Percentiles rank a stretch among this genome's conserved stretches.
Evolutionary conservation across 35 echinoderm and acorn worm genomes (phyloP).

Genomic region (Patiria miniata): DNA sequence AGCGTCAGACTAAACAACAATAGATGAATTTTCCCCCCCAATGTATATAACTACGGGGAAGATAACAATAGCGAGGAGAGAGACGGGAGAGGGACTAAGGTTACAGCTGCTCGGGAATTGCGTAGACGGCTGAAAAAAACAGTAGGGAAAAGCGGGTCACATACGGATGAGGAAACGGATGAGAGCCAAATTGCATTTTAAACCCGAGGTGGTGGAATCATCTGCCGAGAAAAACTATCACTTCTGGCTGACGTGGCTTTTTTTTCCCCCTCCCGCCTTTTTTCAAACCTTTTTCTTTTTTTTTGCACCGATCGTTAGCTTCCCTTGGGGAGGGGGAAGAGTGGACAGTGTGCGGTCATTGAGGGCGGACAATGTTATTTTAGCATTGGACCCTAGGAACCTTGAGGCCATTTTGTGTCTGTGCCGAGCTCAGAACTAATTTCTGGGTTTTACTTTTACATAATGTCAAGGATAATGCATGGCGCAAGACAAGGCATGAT

Average conservation of each 20-base stretch:
- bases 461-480: background rate
- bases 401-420: background rate
- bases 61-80: conserved; percentile 25
- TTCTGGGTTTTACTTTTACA: too few species aligned
- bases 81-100: background rate
- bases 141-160: background rate
- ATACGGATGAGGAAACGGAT: background rate
- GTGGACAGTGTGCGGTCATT: background rate
- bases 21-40: conserved; percentile 10
- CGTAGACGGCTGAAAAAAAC: background rate
- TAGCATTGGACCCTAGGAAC: background rate
- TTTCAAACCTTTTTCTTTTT: background rate
- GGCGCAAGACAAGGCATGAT: background rate
- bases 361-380: conserved; percentile 11
- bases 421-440: background rate
- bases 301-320: background rate
- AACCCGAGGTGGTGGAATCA: conserved; percentile 16
- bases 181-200: conserved; percentile 29
- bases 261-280: too few species aligned
- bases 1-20: conserved; percentile 33
- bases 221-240: conserved; percentile 20
- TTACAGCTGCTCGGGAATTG: conserved; percentile 19
- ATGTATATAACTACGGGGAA: conserved; percentile 22
- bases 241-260: background rate
- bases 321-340: conserved; percentile 15